phyloP scores from a whole-genome alignment of 2,888 invertebrate species.

The Neelides folsomi region DNA sequence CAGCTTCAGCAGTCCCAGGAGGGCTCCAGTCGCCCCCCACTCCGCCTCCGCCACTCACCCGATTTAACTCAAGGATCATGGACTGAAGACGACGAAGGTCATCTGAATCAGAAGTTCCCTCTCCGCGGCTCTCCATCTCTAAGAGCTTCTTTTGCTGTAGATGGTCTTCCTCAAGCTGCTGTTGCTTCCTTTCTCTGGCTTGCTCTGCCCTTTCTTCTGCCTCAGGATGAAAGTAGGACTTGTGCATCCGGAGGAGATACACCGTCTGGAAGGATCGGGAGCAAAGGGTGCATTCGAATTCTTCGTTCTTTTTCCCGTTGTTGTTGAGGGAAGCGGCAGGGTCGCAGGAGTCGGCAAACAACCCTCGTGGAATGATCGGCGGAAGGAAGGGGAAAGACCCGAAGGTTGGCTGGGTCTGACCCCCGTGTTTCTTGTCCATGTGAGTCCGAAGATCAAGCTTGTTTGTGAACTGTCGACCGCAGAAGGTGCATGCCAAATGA shows the following conservation, averaged over 20 bases:
- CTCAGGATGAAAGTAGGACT: slow-evolving; percentile 38
- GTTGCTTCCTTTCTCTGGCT: slow-evolving; percentile 14
- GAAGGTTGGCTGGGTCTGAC: no score
- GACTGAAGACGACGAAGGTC: slow-evolving; percentile 77
- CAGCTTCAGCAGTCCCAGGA: neutral
- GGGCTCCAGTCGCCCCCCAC: slow-evolving; percentile 7
- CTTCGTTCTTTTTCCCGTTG: slow-evolving; percentile 10
- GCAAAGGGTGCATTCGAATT: slow-evolving; percentile 38
- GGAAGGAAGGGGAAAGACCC: no score
- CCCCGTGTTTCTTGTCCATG: no score
- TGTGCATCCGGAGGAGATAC: slow-evolving; percentile 40
- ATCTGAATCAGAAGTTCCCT: slow-evolving; percentile 50
- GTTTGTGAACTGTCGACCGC: no score
- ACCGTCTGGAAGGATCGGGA: slow-evolving; percentile 37
- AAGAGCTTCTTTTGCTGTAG: slow-evolving; percentile 7
- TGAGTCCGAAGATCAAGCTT: no score
- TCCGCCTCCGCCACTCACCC: slow-evolving; percentile 44
- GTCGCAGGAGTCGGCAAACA: no score
- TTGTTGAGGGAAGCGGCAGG: neutral
- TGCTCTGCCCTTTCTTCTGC: slow-evolving; percentile 21
- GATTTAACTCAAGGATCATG: slow-evolving; percentile 78
- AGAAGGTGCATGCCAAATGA: no score
- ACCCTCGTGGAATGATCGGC: no score
- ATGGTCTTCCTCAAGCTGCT: slow-evolving; percentile 13
- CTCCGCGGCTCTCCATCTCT: slow-evolving; percentile 27